A percentile compares a stretch with the other conserved stretches of the same genome.
These are phyloP conservation scores for Trachemys scripta DNA, from an alignment of 2,113 vertebrate species.

Conservation along the genomic window DNA sequence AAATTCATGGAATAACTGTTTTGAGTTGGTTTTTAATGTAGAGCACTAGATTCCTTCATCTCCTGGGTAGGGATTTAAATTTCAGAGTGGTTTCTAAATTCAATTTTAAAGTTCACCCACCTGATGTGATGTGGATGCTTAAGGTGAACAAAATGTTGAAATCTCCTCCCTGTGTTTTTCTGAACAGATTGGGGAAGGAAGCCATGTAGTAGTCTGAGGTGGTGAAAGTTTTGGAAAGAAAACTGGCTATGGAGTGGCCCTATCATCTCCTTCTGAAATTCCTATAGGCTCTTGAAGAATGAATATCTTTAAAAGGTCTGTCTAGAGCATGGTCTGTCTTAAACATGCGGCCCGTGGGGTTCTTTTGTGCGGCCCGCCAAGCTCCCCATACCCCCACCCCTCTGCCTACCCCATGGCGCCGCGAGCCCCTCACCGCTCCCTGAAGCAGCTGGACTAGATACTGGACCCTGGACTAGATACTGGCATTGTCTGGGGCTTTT, in stretches of 20 bases:
- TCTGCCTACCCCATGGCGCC: too few species aligned
- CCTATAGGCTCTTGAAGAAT: neutral
- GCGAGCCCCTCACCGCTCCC: too few species aligned
- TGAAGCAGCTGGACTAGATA: too few species aligned
- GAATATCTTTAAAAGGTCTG: neutral
- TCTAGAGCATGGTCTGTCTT: neutral
- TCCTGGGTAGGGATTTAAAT: neutral
- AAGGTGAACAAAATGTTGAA: neutral
- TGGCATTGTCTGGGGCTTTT: too few species aligned
- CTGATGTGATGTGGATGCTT: neutral
- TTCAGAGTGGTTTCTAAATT: neutral
- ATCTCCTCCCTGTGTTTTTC: neutral
- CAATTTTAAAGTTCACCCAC: neutral
- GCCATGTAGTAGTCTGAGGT: neutral
- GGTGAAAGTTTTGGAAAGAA: neutral
- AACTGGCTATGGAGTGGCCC: neutral
- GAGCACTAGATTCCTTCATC: neutral
- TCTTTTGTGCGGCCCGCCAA: too few species aligned
- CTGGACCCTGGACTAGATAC: too few species aligned
- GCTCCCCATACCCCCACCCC: too few species aligned
- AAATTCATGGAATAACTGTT: neutral
- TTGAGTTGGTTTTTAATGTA: neutral
- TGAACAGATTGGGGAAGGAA: neutral
- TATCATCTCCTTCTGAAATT: neutral
- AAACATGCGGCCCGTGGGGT: too few species aligned